Base-by-base conservation (phyloP, 2,888 invertebrate genomes). In the Chrysolina oricalcia region DNA sequence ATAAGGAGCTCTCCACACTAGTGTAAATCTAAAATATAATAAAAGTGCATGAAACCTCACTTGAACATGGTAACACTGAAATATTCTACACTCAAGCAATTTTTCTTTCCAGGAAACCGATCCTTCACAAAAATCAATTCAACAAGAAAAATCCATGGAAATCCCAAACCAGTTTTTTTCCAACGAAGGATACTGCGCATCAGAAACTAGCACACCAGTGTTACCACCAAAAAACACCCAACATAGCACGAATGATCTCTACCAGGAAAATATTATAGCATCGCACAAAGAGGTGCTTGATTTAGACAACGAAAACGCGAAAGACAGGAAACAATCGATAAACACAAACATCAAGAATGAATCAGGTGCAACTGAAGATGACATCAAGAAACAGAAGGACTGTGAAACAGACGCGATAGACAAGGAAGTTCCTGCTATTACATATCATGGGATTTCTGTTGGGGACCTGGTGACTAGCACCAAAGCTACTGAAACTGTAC, bases 401-500 rank as follows among this genome's bases (percentile, higher is more conserved):
- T 10, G n/a, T 8, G 66, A 50, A 35, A 13, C n/a, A 9, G 50
- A 67, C 6, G 46, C 21, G 10, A 10, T 59, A 15, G 59, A n/a
- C 13, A 27, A 27, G 0, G n/a, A 27, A 0, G 23, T 27, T 2
- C 27, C 59, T n/a, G 46, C 15, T n/a, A 3, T 19, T 53, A 10
- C 11, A 11, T 53, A 21, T 53, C 13, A 59, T 6, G n/a, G 35
- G 41, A 21, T 40, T 40, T 15, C 19, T 19, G 13, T 21, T 21
- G 53, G 19, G 0, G 53, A 53, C 9, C 23, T 13, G 11, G 23
- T 53, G 13, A 19, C 21, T 53, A 11, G 43, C 15, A 43, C 43
- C 11, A 19, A 50, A 75, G 0, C 21, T 78, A 68, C 70, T 73
- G 70, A 46, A 35, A 10, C 71, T 72, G 70, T 66, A 75, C 27